These are phyloP conservation scores for Anguilla anguilla DNA, from an alignment of 2,797 vertebrate species.

Conservation along the genomic window DNA sequence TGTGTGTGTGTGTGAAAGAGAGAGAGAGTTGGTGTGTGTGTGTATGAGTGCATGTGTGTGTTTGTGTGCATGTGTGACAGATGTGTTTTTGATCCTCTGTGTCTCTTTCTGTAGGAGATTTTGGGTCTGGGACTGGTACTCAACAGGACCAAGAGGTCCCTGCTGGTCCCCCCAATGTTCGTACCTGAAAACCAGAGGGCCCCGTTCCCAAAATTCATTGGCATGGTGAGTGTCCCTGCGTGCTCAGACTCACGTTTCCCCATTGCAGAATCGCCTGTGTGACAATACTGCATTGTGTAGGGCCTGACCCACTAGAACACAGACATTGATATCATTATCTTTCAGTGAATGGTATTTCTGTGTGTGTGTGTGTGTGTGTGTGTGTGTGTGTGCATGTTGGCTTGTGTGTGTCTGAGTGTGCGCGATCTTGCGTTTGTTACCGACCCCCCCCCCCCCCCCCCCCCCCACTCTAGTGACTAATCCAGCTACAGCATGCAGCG, in stretches of 20 bases:
- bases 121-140: slow-evolving; percentile 76
- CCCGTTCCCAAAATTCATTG: slow-evolving; percentile 85
- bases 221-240: slow-evolving; percentile 79
- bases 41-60: neutral
- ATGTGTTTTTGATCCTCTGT: slow-evolving; percentile 23
- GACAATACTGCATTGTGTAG: neutral
- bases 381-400: neutral
- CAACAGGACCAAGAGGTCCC: slow-evolving; percentile 85
- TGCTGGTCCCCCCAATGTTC: slow-evolving; percentile 85
- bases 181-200: slow-evolving; percentile 92
- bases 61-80: neutral
- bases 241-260: neutral
- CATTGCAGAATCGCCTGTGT: neutral
- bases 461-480: neutral
- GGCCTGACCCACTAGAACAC: neutral
- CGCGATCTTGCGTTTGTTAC: neutral
- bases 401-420: neutral
- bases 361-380: slow-evolving; percentile 41
- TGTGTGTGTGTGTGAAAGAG: neutral
- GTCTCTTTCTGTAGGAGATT: slow-evolving; percentile 73
- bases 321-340: neutral
- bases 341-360: neutral
- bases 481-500: neutral
- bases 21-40: neutral
- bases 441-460: neutral